Evolutionary conservation across 2,797 vertebrate species (phyloP), one percentile per base, ranked within the genome.

Genomic region (Hippopotamyrus pictus): DNA sequence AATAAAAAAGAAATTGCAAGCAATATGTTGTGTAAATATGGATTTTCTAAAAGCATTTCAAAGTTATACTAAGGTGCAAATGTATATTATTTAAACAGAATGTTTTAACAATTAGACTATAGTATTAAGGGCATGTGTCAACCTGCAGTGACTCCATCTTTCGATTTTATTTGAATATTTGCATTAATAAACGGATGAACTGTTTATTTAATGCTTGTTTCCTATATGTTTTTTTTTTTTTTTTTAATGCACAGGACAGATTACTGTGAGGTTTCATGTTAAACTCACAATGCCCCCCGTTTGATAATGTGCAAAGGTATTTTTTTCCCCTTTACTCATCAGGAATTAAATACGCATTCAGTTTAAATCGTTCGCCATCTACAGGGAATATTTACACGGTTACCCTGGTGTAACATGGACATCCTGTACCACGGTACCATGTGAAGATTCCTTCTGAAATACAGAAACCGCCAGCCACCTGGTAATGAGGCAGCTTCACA

Each of bases 81-180:
- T 96, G 96, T 96, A 95, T 94, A 95, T 96, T 96, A 96, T 96
- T 97, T 96, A 96, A 97, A 51, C 82, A 87, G 65, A 95, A 94
- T 96, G 95, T 96, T 95, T 95, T 93, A 95, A 93, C 94, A 95
- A 95, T 95, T 96, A 95, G 95, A 96, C 94, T 94, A 96, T 96
- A 95, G 94, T 96, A 96, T 96, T 95, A 94, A 96, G 95, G 95
- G 96, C 96, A 96, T 96, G 96, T 96, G 95, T 95, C 96, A 92
- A 95, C 95, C 95, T 95, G 93, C 94, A 94, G 93, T 95, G 95
- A 95, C 94, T 95, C 93, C 93, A 94, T 91, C 87, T 89, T 96
- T 96, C 93, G 92, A 95, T 94, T 95, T 96, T 95, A 95, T 95
- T 95, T 95, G 95, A 94, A 95, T 95, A 96, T 96, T 97, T 96